Conservation (phyloP, 2,113 vertebrate species). For the Echinops telfairi region DNA sequence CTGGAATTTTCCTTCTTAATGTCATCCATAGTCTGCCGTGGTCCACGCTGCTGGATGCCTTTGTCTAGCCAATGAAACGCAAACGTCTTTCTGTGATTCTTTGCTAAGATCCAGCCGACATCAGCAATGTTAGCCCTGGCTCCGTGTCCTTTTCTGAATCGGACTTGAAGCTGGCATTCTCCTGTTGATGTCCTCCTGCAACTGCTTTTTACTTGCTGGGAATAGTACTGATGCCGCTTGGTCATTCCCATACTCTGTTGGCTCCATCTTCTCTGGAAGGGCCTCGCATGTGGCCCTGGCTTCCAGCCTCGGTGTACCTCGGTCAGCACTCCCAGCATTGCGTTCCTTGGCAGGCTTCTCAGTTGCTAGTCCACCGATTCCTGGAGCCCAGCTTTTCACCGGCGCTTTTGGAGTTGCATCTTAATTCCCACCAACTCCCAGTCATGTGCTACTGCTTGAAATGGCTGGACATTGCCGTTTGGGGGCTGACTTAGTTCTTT, state of each 20-base stretch:
- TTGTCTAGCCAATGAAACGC: not conserved
- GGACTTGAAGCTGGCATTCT: too few relatives aligned
- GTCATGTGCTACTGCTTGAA: not conserved
- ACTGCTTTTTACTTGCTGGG: too few relatives aligned
- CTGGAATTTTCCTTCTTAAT: too few relatives aligned
- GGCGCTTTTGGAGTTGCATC: not conserved
- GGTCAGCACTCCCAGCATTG: too few relatives aligned
- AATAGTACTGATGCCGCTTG: too few relatives aligned
- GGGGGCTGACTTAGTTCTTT: not conserved
- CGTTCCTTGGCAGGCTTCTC: not conserved
- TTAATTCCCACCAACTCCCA: not conserved
- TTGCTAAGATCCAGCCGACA: too few relatives aligned
- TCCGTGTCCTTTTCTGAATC: too few relatives aligned
- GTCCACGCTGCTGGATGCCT: not conserved
- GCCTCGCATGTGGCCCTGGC: not conserved
- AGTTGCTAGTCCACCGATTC: not conserved
- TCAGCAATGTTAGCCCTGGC: too few relatives aligned
- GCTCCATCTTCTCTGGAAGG: not conserved
- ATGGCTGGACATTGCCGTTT: not conserved
- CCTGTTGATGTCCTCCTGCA: too few relatives aligned
- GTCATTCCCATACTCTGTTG: not conserved
- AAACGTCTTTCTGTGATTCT: not conserved
- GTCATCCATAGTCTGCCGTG: not conserved
- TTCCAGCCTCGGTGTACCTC: too few relatives aligned
- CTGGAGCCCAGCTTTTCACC: not conserved